Conservation (phyloP, 2,888 invertebrate species). For the Andrena bucephala region DNA sequence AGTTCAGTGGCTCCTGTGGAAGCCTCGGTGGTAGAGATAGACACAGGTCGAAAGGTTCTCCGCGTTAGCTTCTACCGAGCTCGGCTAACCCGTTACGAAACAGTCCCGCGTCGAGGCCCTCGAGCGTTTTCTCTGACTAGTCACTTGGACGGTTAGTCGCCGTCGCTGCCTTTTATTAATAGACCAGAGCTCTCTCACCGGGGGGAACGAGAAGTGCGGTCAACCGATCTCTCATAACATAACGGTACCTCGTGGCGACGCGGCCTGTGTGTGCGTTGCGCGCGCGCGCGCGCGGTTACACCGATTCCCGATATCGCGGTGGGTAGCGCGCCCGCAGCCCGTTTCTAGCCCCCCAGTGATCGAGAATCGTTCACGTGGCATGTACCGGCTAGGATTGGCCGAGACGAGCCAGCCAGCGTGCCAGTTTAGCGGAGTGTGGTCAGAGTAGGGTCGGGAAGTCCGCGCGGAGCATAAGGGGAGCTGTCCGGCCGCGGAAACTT, state of each 20-base stretch:
- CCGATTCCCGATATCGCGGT: neutral
- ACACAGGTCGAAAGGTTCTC: slow-evolving; percentile 3
- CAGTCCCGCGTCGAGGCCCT: slow-evolving; percentile 46
- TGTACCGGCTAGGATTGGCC: neutral
- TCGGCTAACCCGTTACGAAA: slow-evolving; percentile 70
- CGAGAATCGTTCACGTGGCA: neutral
- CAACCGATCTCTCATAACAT: slow-evolving; percentile 50
- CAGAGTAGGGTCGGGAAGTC: neutral
- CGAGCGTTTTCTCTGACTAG: slow-evolving; percentile 48
- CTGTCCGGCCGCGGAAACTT: slow-evolving; percentile 3
- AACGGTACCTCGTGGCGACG: slow-evolving; percentile 54
- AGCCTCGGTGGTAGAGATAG: neutral
- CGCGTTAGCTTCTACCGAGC: neutral
- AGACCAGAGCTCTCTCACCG: slow-evolving; percentile 68
- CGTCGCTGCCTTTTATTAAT: slow-evolving; percentile 76
- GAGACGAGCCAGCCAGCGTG: slow-evolving; percentile 9
- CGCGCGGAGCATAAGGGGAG: slow-evolving; percentile 1
- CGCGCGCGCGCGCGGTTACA: neutral
- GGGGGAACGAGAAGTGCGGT: slow-evolving; percentile 42
- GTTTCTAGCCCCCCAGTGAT: slow-evolving; percentile 12
- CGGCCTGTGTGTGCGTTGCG: neutral
- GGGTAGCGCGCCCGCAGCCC: neutral
- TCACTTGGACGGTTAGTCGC: slow-evolving; percentile 56
- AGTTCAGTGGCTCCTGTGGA: slow-evolving; percentile 29
- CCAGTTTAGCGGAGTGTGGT: neutral